Evolutionary conservation across 2,797 vertebrate species (phyloP), one percentile per base, ranked within the genome.

Genomic region (Manis pentadactyla): DNA sequence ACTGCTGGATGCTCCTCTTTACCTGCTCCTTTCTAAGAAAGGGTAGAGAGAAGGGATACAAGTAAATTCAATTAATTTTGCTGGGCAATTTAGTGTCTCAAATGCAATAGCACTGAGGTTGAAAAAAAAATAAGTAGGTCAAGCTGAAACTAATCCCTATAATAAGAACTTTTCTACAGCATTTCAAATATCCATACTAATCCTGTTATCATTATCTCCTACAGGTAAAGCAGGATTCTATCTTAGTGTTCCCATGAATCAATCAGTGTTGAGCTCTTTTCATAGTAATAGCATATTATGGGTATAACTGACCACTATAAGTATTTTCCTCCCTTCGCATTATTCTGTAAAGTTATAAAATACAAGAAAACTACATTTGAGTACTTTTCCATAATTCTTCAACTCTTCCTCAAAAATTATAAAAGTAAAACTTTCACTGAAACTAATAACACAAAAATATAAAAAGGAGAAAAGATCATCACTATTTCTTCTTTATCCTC

Each of bases 301-400:
- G 31, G 21, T 39, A 46, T 74, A 21, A 83, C 1, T 90, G 57
- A 78, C 27, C 74, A 78, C 34, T 71, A 12, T 29, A 79, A 87
- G 9, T 29, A 77, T 96, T 83, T 94, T 92, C 61, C 90, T 59
- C 89, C 85, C 14, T 87, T 81, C 42, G 74, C 63, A 79, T 66
- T 77, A 92, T 49, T 91, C 74, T 81, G 68, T 77, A 89, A 79
- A 84, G 18, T 94, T 77, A 78, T 68, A 93, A 91, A 91, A 91
- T 39, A 19, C 5, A 90, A 55, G 46, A 92, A 88, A 75, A n/a
- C 27, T 74, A 69, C 46, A 91, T 53, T 75, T 85, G 78, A 51
- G 18, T 68, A 71, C 42, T 49, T 91, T 93, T 69, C 34, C 29
- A 68, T 29, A 79, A 88, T 91, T 95, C 53, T 74, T 79, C 88